Conservation (phyloP, 2,113 vertebrate species). For the Otocyon megalotis region DNA sequence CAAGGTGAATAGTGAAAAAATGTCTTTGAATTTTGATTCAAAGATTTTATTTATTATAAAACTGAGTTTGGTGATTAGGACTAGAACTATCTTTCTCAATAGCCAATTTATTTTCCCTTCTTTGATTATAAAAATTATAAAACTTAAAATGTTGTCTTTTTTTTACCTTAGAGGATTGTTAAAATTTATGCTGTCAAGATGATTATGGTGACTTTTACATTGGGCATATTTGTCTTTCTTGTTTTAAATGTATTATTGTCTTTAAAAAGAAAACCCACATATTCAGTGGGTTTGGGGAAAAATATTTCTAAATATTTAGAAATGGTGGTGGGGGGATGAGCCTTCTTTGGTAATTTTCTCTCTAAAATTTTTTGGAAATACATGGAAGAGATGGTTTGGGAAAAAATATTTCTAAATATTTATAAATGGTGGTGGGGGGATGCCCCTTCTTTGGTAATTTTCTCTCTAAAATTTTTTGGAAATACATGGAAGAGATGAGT, state of each 20-base stretch:
- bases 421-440: not conserved
- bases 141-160: not conserved
- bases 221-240: not conserved
- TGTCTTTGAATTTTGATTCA: not conserved
- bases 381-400: too few species aligned
- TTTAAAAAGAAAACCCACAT: not conserved
- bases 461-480: slow-evolving; percentile 2
- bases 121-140: not conserved
- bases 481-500: not conserved
- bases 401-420: too few species aligned
- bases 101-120: not conserved
- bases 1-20: not conserved
- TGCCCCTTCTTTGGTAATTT: not conserved
- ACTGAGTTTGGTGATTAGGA: not conserved
- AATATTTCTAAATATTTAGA: too few species aligned
- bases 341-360: too few species aligned
- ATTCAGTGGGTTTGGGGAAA: too few species aligned
- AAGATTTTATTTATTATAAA: not conserved
- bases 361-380: too few species aligned
- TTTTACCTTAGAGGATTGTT: not conserved
- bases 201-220: not conserved
- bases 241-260: not conserved
- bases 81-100: not conserved
- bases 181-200: not conserved
- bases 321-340: too few species aligned